phyloP scores from a whole-genome alignment of 2,888 invertebrate genomes.

The Synanthedon vespiformis region DNA sequence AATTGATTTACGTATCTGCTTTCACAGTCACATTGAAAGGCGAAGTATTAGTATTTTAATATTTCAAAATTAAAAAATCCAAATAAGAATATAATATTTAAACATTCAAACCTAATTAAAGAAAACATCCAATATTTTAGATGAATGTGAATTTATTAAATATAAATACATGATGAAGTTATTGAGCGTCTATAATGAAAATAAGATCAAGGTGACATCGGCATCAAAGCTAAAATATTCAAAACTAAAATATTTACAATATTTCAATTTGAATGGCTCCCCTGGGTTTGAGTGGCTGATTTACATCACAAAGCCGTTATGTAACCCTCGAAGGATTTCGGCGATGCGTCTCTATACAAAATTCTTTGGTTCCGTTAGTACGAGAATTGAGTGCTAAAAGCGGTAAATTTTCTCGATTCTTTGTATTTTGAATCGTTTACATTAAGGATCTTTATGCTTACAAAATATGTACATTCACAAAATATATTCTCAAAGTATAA shows the following conservation, averaged over 20 bases:
- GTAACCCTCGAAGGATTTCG: constrained; percentile 45
- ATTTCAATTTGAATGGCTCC: constrained; percentile 46
- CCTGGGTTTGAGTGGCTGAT: constrained; percentile 47
- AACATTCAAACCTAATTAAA: too few species aligned
- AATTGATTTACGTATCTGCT: too few species aligned
- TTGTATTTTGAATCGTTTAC: constrained; percentile 15
- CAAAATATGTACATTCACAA: neutral
- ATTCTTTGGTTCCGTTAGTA: constrained; percentile 5
- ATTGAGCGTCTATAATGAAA: constrained; percentile 3
- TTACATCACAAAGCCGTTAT: constrained; percentile 61
- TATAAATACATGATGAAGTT: too few species aligned
- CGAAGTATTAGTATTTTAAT: too few species aligned
- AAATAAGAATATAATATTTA: too few species aligned
- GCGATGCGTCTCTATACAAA: constrained; percentile 10
- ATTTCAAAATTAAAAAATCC: too few species aligned
- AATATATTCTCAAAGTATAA: neutral
- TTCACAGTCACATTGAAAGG: too few species aligned
- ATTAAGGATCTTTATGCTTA: constrained; percentile 1
- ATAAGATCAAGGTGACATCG: constrained; percentile 7
- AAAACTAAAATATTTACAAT: constrained; percentile 50
- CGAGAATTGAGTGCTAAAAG: constrained; percentile 11
- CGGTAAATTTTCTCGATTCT: constrained; percentile 15
- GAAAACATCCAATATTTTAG: too few species aligned
- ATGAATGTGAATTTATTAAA: too few species aligned
- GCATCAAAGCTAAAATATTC: constrained; percentile 23